Conservation (phyloP, 2,113 vertebrate species). For the Calyptommatus sinebrachiatus region DNA sequence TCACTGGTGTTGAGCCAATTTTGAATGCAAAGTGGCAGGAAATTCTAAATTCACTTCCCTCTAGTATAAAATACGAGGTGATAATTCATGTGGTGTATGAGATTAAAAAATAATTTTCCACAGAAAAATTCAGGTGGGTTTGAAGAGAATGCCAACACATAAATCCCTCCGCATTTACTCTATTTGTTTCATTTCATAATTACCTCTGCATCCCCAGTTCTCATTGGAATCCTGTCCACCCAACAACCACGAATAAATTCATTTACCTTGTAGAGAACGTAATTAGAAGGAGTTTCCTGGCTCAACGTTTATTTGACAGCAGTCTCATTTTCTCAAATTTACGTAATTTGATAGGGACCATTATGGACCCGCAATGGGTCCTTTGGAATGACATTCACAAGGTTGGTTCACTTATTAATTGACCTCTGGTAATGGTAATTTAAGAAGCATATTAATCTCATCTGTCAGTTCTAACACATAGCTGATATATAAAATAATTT, state of each 20-base stretch:
- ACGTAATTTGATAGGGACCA: slow-evolving; percentile 75
- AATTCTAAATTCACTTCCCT: neutral
- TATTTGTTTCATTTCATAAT: neutral
- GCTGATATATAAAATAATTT: slow-evolving; percentile 75
- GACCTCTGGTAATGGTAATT: slow-evolving; percentile 79
- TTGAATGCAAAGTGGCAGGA: neutral
- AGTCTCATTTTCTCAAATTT: slow-evolving; percentile 75
- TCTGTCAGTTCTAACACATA: slow-evolving; percentile 72
- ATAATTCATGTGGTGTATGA: neutral
- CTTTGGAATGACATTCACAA: slow-evolving; percentile 79
- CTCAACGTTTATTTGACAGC: slow-evolving; percentile 74
- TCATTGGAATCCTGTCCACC: slow-evolving; percentile 41
- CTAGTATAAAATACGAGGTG: neutral
- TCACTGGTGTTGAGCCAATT: neutral
- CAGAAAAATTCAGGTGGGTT: neutral
- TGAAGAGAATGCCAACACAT: neutral
- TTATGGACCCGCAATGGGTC: slow-evolving; percentile 72
- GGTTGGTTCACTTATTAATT: slow-evolving; percentile 81
- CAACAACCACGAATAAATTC: slow-evolving; percentile 62
- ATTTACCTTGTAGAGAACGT: slow-evolving; percentile 72
- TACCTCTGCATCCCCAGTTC: neutral
- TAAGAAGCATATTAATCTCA: slow-evolving; percentile 79
- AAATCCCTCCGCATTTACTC: neutral
- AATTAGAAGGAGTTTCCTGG: slow-evolving; percentile 70
- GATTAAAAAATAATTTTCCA: neutral